Evolutionary conservation across 2,888 invertebrate genomes (phyloP).

Genomic region (Zaprionus obscuricornis): DNA sequence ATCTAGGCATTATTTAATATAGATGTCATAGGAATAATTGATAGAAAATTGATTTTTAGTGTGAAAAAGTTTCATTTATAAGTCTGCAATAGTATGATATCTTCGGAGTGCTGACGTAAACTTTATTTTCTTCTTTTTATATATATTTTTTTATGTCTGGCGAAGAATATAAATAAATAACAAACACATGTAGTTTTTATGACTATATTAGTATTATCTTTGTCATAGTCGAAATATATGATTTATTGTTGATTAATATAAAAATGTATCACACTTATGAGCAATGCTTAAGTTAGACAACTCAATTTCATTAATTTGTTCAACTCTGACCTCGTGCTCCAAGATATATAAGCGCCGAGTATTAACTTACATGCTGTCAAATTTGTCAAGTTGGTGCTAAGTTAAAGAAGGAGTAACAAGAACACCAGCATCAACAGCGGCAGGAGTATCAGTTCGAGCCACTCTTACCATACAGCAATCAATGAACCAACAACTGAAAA

Average conservation of each 20-base stretch:
- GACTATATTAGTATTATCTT: not conserved
- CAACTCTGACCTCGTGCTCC: conserved; percentile 10
- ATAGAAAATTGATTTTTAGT: too few species aligned
- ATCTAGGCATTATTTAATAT: too few species aligned
- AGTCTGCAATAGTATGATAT: too few species aligned
- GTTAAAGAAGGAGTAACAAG: too few species aligned
- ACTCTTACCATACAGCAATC: conserved; percentile 17
- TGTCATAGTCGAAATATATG: not conserved
- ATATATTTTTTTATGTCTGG: too few species aligned
- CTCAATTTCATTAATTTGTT: conserved; percentile 28
- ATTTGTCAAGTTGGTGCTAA: conserved; percentile 80
- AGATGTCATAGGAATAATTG: too few species aligned
- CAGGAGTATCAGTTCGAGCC: conserved; percentile 10
- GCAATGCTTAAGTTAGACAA: conserved; percentile 8
- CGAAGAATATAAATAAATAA: too few species aligned
- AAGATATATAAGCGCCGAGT: conserved; percentile 2
- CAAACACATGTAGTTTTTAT: too few species aligned
- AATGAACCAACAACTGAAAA: conserved; percentile 31
- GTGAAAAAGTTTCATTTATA: too few species aligned
- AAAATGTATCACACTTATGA: not conserved
- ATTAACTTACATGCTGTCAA: conserved; percentile 59
- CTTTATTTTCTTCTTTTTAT: too few species aligned
- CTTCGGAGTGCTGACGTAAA: too few species aligned
- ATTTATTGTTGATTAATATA: not conserved
- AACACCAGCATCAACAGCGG: conserved; percentile 33